Conservation (phyloP, 2,797 vertebrate species). For the Enteromius thamalakanensis region DNA sequence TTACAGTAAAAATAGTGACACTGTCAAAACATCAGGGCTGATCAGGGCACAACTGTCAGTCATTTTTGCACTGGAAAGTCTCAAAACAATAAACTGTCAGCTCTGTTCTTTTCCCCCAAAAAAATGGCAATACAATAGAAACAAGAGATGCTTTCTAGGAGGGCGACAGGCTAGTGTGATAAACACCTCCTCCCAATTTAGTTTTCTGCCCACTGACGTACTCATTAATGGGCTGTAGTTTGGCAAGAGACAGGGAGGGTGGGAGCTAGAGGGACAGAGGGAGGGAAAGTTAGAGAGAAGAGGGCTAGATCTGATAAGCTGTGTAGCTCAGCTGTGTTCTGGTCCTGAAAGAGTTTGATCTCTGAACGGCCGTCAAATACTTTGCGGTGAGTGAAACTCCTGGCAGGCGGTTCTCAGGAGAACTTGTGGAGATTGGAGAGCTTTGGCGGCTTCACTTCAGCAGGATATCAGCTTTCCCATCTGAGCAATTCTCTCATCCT, state of each 20-base stretch:
- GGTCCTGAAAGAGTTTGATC: slow-evolving; percentile 58
- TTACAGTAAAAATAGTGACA: slow-evolving; percentile 12
- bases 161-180: background rate
- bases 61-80: slow-evolving; percentile 36
- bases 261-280: slow-evolving; percentile 29
- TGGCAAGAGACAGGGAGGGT: slow-evolving; percentile 34
- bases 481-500: slow-evolving; percentile 54
- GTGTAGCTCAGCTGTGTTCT: slow-evolving; percentile 66
- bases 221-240: slow-evolving; percentile 37
- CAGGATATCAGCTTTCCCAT: slow-evolving; percentile 59
- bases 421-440: slow-evolving; percentile 60
- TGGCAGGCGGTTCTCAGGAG: slow-evolving; percentile 47
- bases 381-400: slow-evolving; percentile 53
- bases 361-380: slow-evolving; percentile 49
- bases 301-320: slow-evolving; percentile 67
- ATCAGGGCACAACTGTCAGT: slow-evolving; percentile 2
- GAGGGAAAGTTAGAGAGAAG: slow-evolving; percentile 32
- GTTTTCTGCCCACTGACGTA: slow-evolving; percentile 46
- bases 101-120: slow-evolving; percentile 45
- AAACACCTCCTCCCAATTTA: slow-evolving; percentile 28
- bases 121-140: slow-evolving; percentile 45
- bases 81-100: slow-evolving; percentile 31
- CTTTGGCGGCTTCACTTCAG: slow-evolving; percentile 59
- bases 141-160: slow-evolving; percentile 42
- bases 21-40: slow-evolving; percentile 34